Evolutionary conservation across 1,140 invertebrate genomes (phyloP).

Genomic region (Caerostris darwini): DNA sequence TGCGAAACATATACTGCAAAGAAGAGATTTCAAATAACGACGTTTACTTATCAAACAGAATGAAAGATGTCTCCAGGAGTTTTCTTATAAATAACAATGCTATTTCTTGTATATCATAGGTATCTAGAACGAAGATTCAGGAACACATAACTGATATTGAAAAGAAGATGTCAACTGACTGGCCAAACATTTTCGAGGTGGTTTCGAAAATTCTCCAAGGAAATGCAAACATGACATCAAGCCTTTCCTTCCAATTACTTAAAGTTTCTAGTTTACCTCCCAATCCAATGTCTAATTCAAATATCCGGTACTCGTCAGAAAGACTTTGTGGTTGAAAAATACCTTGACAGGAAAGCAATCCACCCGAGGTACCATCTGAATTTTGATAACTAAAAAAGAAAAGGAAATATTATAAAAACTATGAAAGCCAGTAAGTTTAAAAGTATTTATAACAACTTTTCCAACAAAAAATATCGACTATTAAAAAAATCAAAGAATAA

Average conservation of each 20-base stretch:
- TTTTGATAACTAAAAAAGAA: conserved; percentile 27
- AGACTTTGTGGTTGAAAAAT: neutral
- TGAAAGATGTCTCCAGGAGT: too few species aligned
- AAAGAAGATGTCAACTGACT: too few species aligned
- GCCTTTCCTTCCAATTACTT: neutral
- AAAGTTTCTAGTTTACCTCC: neutral
- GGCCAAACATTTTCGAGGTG: too few species aligned
- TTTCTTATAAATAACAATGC: too few species aligned
- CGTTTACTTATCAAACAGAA: too few species aligned
- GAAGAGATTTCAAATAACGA: too few species aligned
- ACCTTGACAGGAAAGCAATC: neutral
- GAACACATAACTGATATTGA: too few species aligned
- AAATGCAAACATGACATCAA: neutral
- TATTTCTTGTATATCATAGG: too few species aligned
- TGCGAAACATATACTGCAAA: too few species aligned
- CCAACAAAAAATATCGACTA: neutral
- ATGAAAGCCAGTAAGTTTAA: neutral
- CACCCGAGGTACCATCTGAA: neutral
- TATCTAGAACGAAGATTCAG: too few species aligned
- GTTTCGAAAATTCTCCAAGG: neutral
- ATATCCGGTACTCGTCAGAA: neutral
- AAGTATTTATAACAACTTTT: neutral
- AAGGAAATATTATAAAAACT: neutral
- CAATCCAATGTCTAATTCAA: neutral
- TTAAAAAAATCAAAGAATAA: neutral